phyloP scores from a whole-genome alignment of 2,113 vertebrate genomes.

The Forbesichthys agassizii region DNA sequence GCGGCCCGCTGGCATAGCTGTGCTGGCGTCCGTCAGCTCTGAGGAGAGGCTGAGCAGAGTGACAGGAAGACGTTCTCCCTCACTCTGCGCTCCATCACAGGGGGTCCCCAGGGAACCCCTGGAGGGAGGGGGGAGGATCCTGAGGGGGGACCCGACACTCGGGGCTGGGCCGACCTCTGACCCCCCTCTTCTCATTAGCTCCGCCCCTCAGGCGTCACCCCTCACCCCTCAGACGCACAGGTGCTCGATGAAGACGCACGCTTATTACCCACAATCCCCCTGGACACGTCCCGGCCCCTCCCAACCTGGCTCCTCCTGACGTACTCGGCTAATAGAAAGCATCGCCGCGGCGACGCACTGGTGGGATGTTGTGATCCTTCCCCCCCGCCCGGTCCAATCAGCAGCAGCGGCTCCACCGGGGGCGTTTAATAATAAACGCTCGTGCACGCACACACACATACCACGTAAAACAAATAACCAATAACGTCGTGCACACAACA shows the following conservation, averaged over 20 bases:
- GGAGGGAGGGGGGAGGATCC: neutral
- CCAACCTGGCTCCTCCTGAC: slow-evolving; percentile 58
- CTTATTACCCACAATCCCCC: slow-evolving; percentile 65
- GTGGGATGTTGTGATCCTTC: slow-evolving; percentile 14
- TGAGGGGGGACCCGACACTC: slow-evolving; percentile 50
- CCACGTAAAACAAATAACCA: too few species aligned
- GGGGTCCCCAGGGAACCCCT: slow-evolving; percentile 41
- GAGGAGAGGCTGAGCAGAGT: slow-evolving; percentile 68
- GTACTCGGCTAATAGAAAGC: slow-evolving; percentile 54
- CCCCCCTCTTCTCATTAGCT: neutral
- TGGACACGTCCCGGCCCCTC: slow-evolving; percentile 73
- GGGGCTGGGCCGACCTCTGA: slow-evolving; percentile 38
- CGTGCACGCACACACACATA: neutral
- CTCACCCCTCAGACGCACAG: slow-evolving; percentile 30
- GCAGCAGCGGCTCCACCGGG: slow-evolving; percentile 18
- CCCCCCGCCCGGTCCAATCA: neutral
- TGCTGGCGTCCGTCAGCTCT: slow-evolving; percentile 65
- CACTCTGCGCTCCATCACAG: slow-evolving; percentile 67
- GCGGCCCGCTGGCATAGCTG: too few species aligned
- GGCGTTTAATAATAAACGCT: slow-evolving; percentile 51
- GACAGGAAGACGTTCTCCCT: slow-evolving; percentile 64
- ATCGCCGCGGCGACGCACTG: neutral
- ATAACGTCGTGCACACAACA: too few species aligned
- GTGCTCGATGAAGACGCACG: slow-evolving; percentile 32
- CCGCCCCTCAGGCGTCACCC: slow-evolving; percentile 10